A percentile compares a stretch with the other conserved stretches of the same genome.
phyloP scores from a whole-genome alignment of 2,797 vertebrate genomes.

The Gallinago nigripennis region DNA sequence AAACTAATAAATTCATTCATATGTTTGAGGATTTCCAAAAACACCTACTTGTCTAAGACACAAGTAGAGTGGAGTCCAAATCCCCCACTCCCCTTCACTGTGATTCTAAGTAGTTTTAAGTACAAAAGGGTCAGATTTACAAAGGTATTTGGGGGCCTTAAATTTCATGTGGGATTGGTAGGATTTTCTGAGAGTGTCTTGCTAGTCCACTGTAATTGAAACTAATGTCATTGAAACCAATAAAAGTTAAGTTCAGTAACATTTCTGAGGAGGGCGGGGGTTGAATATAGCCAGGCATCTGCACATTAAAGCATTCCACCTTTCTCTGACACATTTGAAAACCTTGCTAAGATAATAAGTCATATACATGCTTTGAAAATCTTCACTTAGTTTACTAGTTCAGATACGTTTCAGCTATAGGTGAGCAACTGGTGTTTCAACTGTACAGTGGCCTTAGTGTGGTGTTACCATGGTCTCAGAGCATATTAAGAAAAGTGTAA shows the following conservation, averaged over 20 bases:
- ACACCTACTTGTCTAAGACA: neutral
- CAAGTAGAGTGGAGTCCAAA: neutral
- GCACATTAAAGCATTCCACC: neutral
- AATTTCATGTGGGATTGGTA: neutral
- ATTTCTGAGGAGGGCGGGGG: neutral
- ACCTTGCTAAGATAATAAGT: neutral
- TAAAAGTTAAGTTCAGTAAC: conserved; percentile 18
- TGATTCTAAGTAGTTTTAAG: neutral
- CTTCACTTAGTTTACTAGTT: neutral
- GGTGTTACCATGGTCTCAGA: neutral
- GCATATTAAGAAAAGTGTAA: neutral
- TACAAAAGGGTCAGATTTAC: conserved; percentile 9
- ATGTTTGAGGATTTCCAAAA: neutral
- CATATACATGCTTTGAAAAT: neutral
- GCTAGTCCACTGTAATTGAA: neutral
- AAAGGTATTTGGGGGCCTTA: neutral
- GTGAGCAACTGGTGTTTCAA: neutral
- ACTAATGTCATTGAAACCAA: neutral
- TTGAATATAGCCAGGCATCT: neutral
- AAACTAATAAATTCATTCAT: neutral
- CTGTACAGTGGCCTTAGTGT: neutral
- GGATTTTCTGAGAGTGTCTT: neutral
- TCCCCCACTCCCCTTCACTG: neutral
- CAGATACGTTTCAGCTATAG: neutral
- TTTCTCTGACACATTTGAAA: neutral